phyloP scores from a whole-genome alignment of 2,888 invertebrate genomes.

The Caenorhabditis sp. region DNA sequence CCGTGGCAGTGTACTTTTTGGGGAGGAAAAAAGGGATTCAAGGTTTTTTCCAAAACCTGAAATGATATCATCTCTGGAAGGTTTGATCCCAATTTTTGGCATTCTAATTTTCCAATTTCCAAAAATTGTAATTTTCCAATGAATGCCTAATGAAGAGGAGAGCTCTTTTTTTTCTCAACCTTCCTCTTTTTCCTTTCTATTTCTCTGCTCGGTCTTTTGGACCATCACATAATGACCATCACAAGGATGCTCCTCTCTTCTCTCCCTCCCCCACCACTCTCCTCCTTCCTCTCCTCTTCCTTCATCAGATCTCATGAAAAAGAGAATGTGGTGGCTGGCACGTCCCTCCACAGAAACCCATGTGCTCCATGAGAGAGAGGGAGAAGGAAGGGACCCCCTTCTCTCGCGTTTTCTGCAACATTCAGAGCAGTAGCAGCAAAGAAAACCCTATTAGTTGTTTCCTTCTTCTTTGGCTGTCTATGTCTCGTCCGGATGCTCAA shows the following conservation, averaged over 20 bases:
- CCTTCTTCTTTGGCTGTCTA: conserved; percentile 48
- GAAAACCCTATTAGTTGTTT: conserved; percentile 59
- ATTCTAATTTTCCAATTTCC: neutral
- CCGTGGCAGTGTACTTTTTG: conserved; percentile 26
- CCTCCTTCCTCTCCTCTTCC: neutral
- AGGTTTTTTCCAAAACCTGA: neutral
- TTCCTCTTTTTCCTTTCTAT: conserved; percentile 10
- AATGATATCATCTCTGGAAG: neutral
- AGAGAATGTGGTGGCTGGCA: conserved; percentile 50
- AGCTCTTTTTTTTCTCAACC: conserved; percentile 9
- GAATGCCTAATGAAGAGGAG: conserved; percentile 39
- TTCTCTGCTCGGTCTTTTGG: neutral
- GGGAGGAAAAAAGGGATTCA: neutral
- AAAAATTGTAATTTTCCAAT: conserved; percentile 22
- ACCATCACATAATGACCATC: conserved; percentile 27
- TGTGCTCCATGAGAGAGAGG: conserved; percentile 5
- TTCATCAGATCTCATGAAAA: conserved; percentile 30
- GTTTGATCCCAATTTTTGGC: neutral
- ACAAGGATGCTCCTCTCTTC: conserved; percentile 10
- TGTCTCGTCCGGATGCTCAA: conserved; percentile 14
- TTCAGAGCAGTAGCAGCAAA: conserved; percentile 18
- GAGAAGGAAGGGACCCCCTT: conserved; percentile 8
- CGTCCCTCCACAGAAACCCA: conserved; percentile 30
- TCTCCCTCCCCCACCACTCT: neutral
- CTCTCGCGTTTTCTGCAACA: conserved; percentile 27